Base-by-base conservation (phyloP, 2,113 vertebrate species). In the Zeus faber region DNA sequence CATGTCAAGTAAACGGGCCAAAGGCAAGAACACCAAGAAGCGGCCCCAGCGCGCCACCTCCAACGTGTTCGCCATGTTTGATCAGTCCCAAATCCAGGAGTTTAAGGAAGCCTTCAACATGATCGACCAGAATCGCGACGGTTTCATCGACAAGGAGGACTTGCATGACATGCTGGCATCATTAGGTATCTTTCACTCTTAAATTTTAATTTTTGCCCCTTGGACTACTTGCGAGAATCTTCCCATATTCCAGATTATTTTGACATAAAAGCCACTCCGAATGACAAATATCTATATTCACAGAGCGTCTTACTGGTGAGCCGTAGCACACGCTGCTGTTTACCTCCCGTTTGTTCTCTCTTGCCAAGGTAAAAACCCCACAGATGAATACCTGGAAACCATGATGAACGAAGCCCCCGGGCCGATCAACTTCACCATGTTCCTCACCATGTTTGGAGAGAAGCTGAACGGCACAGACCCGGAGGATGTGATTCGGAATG, bases 401-500 rank as follows among this genome's bases (percentile, higher is more conserved):
- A 98, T 97, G 95, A 98, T 96, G 94, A 97, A 92, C 0, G 94
- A 97, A 75, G 93, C 94, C 1, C 94, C 94, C 0, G 95, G 94
- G 0, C 95, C 94, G 4, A 96, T 98, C 55, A 98, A 98, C 72
- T 98, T 98, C 58, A 98, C 95, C 0, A 98, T 98, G 95, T 96
- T 98, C 49, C 93, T 98, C 49, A 98, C 95, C 4, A 98, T 97
- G 95, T 97, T 98, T 65, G 95, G 95, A n/a, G 95, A 97, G 70
- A 97, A 97, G 81, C 60, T 91, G 25, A 94, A 90, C 17, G 88
- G 87, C 45, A 93, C 86, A 3, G 88, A 91, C 44, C 86, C 89
- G 0, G 95, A 95, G 61, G 95, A 97, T 2, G 94, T 98, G 2
- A 98, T 95, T 75, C 90, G 94, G 43, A 98, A 98, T 0, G 95